Conservation (phyloP, 2,888 invertebrate species). For the Unio delphinus region DNA sequence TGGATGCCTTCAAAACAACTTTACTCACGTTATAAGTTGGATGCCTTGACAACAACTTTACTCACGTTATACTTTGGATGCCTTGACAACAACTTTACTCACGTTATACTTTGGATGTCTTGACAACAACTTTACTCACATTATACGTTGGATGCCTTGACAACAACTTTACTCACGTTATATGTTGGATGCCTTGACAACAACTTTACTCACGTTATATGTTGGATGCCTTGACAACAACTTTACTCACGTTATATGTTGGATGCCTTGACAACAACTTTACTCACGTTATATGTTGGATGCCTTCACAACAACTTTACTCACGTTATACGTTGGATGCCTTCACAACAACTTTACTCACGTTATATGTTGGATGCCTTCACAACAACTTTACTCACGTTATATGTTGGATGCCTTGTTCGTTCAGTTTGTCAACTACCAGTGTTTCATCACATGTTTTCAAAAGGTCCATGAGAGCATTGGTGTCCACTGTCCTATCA, state of each 20-base stretch:
- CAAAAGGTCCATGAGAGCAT: constrained; percentile 79
- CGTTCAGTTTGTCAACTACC: constrained; percentile 76
- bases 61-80: constrained; percentile 71
- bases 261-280: neutral
- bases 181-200: neutral
- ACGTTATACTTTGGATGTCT: constrained; percentile 70
- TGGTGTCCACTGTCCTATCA: constrained; percentile 81
- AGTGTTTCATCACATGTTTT: constrained; percentile 83
- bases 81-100: constrained; percentile 38
- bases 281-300: constrained; percentile 72
- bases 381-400: constrained; percentile 71
- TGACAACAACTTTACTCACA: constrained; percentile 72
- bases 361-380: constrained; percentile 58
- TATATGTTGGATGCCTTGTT: constrained; percentile 82
- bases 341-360: constrained; percentile 66
- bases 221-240: neutral
- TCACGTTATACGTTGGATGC: constrained; percentile 71
- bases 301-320: neutral
- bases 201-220: constrained; percentile 72
- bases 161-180: constrained; percentile 72
- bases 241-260: constrained; percentile 72
- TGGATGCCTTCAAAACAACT: neutral
- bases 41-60: neutral
- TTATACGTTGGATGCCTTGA: neutral
- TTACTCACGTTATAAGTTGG: constrained; percentile 71